phyloP scores from a whole-genome alignment of 2,113 vertebrate species.

The Chunga burmeisteri region DNA sequence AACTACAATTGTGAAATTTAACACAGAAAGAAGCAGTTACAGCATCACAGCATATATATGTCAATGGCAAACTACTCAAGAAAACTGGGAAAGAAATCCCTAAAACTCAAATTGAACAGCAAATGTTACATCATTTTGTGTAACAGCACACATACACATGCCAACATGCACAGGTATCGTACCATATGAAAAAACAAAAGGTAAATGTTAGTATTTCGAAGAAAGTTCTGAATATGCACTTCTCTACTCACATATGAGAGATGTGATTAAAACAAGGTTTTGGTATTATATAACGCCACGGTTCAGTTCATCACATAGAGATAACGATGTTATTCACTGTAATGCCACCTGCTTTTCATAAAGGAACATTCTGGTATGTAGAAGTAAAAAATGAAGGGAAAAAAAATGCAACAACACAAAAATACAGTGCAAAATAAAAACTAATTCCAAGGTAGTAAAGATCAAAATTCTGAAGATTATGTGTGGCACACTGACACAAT shows the following conservation, averaged over 20 bases:
- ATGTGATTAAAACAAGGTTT: neutral
- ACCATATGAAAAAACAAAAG: neutral
- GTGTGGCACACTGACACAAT: neutral
- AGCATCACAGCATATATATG: neutral
- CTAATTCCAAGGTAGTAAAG: neutral
- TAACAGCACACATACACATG: neutral
- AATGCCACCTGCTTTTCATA: slow-evolving; percentile 65
- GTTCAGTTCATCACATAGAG: neutral
- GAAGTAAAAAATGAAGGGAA: neutral
- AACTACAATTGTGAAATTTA: neutral
- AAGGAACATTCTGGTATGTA: neutral
- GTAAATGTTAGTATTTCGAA: neutral
- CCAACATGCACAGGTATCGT: neutral
- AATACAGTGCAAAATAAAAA: neutral
- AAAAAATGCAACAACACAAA: neutral
- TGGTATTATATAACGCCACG: slow-evolving; percentile 66
- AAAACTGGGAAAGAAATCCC: neutral
- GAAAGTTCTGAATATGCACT: neutral
- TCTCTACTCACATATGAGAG: neutral
- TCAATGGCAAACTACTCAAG: neutral
- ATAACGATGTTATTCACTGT: neutral
- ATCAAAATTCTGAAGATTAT: neutral
- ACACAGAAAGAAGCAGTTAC: neutral
- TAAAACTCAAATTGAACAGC: neutral
- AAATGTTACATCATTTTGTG: neutral